phyloP scores from a whole-genome alignment of 2,888 invertebrate species.

The Smittia aterrima region DNA sequence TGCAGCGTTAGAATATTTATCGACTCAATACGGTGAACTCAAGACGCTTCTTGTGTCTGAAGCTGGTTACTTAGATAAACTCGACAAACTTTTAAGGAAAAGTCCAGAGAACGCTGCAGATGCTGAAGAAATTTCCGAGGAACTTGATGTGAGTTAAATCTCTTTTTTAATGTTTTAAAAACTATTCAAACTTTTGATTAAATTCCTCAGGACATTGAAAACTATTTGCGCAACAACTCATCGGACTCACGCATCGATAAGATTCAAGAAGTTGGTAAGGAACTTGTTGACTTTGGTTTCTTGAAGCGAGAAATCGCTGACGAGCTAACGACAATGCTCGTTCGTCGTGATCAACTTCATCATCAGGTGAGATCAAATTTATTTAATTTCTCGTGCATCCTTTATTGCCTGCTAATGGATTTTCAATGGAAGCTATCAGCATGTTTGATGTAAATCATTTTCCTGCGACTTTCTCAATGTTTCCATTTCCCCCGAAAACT shows the following conservation, averaged over 20 bases:
- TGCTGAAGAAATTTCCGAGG: slow-evolving; percentile 89
- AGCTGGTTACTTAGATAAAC: slow-evolving; percentile 74
- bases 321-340: slow-evolving; percentile 64
- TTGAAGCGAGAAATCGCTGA: slow-evolving; percentile 66
- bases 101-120: slow-evolving; percentile 73
- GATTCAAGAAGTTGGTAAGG: slow-evolving; percentile 72
- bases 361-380: slow-evolving; percentile 59
- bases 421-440: neutral
- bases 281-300: slow-evolving; percentile 71
- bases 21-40: slow-evolving; percentile 75
- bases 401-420: slow-evolving; percentile 18
- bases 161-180: slow-evolving; percentile 27
- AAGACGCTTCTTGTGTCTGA: slow-evolving; percentile 71
- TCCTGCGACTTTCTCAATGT: too few species aligned
- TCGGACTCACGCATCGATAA: slow-evolving; percentile 68
- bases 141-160: slow-evolving; percentile 69
- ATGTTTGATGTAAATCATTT: too few species aligned
- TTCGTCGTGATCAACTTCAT: slow-evolving; percentile 66
- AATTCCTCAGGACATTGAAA: slow-evolving; percentile 71
- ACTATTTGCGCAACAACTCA: slow-evolving; percentile 72
- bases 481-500: too few species aligned
- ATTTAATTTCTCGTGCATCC: neutral
- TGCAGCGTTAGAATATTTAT: slow-evolving; percentile 68
- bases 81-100: slow-evolving; percentile 71
- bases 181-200: slow-evolving; percentile 19